Percentiles rank a stretch among this genome's conserved stretches.
Conservation (phyloP, 1,140 invertebrate genomes). For the Oryctes rhinoceros region DNA sequence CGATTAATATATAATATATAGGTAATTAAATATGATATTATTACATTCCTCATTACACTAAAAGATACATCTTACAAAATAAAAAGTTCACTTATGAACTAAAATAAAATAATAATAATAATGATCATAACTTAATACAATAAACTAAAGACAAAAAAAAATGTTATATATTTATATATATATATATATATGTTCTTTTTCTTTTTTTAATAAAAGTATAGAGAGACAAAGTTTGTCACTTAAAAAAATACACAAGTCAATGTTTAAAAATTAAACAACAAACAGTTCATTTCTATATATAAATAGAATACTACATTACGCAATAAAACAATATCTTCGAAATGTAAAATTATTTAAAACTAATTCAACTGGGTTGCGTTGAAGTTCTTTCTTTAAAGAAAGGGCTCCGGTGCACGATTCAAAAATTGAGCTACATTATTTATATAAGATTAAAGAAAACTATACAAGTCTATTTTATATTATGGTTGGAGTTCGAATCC, state of each 20-base stretch:
- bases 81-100: constrained; percentile 36
- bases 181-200: constrained; percentile 34
- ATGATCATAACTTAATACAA: constrained; percentile 25
- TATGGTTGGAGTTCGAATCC: not conserved
- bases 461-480: constrained; percentile 21
- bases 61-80: constrained; percentile 29
- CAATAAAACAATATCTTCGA: constrained; percentile 36
- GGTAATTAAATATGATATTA: constrained; percentile 12
- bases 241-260: constrained; percentile 41
- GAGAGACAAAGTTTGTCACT: constrained; percentile 38
- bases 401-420: not conserved
- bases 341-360: constrained; percentile 32
- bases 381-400: not conserved
- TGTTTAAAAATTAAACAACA: constrained; percentile 38
- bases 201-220: constrained; percentile 35
- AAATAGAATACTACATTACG: constrained; percentile 24
- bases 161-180: not conserved
- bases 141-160: constrained; percentile 37
- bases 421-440: constrained; percentile 5
- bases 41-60: constrained; percentile 28
- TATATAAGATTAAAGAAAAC: constrained; percentile 19
- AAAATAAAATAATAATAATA: constrained; percentile 37
- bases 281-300: constrained; percentile 36
- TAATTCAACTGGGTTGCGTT: constrained; percentile 32
- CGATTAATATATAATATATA: not conserved